Percentiles rank a stretch among this genome's conserved stretches.
phyloP scores from a whole-genome alignment of 2,113 vertebrate species.

The Microcebus lehilahytsara region DNA sequence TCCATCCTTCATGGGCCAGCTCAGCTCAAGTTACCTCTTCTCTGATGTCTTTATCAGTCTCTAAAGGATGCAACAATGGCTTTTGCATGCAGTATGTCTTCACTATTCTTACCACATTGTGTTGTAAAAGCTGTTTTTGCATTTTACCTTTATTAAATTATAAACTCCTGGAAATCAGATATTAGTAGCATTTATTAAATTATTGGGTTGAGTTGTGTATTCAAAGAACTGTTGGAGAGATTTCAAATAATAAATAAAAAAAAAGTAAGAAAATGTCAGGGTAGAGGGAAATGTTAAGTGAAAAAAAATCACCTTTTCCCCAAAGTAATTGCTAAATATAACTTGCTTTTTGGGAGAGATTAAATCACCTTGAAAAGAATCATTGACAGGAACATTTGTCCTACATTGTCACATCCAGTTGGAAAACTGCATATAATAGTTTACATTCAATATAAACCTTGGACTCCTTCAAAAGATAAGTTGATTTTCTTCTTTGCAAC shows the following conservation, averaged over 20 bases:
- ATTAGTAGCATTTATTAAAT: conserved; percentile 1
- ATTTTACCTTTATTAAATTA: not conserved
- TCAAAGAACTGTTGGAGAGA: not conserved
- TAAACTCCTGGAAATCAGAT: not conserved
- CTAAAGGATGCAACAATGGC: not conserved
- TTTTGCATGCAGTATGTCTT: not conserved
- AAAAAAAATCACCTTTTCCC: not conserved
- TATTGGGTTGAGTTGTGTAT: not conserved
- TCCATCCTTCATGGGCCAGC: not conserved
- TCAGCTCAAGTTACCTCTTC: not conserved
- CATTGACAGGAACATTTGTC: conserved; percentile 51
- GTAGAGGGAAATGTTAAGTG: not conserved
- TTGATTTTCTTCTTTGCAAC: conserved; percentile 69
- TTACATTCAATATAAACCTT: conserved; percentile 48
- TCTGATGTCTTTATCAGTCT: not conserved
- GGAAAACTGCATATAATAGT: conserved; percentile 19
- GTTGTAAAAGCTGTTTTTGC: not conserved
- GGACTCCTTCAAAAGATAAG: conserved; percentile 59
- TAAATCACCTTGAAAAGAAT: conserved; percentile 36
- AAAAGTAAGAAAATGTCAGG: not conserved
- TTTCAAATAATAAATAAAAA: conserved; percentile 40
- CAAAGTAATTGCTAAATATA: conserved; percentile 12
- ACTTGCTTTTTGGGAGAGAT: conserved; percentile 47
- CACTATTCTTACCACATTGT: not conserved
- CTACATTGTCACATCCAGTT: conserved; percentile 3